Conservation (phyloP, 2,797 vertebrate species). For the Hoplostethus mediterraneus region DNA sequence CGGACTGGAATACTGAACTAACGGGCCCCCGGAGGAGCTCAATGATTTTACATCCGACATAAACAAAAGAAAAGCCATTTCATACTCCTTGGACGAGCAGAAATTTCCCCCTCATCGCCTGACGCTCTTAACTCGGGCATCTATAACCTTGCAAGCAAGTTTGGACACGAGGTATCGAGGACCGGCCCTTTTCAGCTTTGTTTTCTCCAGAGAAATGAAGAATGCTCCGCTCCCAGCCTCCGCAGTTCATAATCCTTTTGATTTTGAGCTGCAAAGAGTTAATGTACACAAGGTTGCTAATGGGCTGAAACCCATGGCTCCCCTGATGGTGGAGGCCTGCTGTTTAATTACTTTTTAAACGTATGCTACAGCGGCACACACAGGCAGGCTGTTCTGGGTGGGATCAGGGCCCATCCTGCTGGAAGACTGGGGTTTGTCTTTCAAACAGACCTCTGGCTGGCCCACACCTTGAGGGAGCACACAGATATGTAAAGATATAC, state of each 20-base stretch:
- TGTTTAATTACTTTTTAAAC: constrained; percentile 78
- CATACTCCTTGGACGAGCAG: neutral
- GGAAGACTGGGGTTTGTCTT: constrained; percentile 58
- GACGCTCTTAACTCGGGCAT: neutral
- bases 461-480: constrained; percentile 35
- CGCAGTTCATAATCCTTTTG: constrained; percentile 65
- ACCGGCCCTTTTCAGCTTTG: constrained; percentile 6
- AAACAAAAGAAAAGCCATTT: constrained; percentile 3
- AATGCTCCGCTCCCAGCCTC: constrained; percentile 25
- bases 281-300: constrained; percentile 71
- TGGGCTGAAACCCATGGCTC: constrained; percentile 69
- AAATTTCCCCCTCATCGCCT: neutral
- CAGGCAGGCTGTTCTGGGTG: constrained; percentile 37
- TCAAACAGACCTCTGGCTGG: constrained; percentile 49
- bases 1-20: constrained; percentile 38
- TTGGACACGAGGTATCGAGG: neutral
- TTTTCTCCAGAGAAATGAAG: constrained; percentile 41
- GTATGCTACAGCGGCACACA: constrained; percentile 55
- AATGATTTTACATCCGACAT: constrained; percentile 44
- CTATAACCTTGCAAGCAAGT: neutral
- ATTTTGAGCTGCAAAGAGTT: constrained; percentile 58
- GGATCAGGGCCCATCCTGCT: constrained; percentile 57
- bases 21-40: constrained; percentile 55
- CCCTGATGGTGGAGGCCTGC: constrained; percentile 54
- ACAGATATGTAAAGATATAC: constrained; percentile 44